phyloP scores from a whole-genome alignment of 30 jellyfish, hydroid and myxozoan genomes.

The Clytia hemisphaerica region DNA sequence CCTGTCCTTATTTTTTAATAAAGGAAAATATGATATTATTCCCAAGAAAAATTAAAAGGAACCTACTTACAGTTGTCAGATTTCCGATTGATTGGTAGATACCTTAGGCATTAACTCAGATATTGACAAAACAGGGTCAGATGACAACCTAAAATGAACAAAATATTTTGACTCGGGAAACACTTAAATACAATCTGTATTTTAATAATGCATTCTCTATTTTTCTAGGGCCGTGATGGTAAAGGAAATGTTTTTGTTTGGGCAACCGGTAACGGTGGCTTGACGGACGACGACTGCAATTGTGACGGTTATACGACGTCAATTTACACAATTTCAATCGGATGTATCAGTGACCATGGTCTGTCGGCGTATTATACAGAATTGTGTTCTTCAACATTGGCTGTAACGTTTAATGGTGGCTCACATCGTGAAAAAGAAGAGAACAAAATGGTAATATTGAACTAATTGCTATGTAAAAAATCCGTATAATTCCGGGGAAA shows the following conservation, averaged over 20 bases:
- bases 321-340: conserved; percentile 91
- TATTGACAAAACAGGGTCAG: too few relatives aligned
- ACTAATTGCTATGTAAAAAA: not conserved
- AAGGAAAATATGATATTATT: too few relatives aligned
- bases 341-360: conserved; percentile 99
- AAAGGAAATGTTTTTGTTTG: conserved; percentile 93
- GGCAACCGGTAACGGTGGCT: conserved; percentile 99
- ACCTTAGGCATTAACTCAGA: too few relatives aligned
- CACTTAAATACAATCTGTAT: too few relatives aligned
- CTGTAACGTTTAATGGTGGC: conserved; percentile 99
- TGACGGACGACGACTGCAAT: conserved; percentile 98
- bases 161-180: too few relatives aligned
- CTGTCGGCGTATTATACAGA: conserved; percentile 98
- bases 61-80: too few relatives aligned
- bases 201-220: not conserved
- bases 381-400: conserved; percentile 96
- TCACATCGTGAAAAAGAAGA: conserved; percentile 98
- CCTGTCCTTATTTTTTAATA: too few relatives aligned
- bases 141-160: too few relatives aligned
- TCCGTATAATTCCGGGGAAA: not conserved
- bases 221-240: conserved; percentile 87
- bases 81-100: too few relatives aligned
- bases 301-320: conserved; percentile 99
- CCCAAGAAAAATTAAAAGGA: too few relatives aligned
- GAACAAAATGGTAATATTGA: conserved; percentile 92